These are phyloP conservation scores for Cerceris rybyensis DNA, from an alignment of 2,888 invertebrate species.

Conservation along the genomic window DNA sequence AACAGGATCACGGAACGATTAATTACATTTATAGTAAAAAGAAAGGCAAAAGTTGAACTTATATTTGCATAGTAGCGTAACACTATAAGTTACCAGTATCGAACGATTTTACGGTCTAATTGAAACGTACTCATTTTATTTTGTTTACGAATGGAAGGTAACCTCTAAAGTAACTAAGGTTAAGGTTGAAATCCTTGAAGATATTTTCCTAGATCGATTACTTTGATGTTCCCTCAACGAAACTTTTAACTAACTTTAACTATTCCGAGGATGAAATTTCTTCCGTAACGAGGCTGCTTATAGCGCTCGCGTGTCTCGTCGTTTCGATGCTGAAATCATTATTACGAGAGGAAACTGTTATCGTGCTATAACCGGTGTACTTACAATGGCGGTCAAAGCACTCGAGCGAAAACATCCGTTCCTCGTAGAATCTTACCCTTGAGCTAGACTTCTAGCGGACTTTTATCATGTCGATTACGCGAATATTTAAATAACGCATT, in stretches of 20 bases:
- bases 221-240: neutral
- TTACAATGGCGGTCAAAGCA: slow-evolving; percentile 52
- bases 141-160: no score
- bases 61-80: no score
- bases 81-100: no score
- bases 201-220: neutral
- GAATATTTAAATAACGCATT: slow-evolving; percentile 45
- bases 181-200: no score
- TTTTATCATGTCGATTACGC: slow-evolving; percentile 9
- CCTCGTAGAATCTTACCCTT: slow-evolving; percentile 35
- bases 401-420: slow-evolving; percentile 56
- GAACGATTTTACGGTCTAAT: no score
- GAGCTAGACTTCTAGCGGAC: slow-evolving; percentile 1
- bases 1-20: no score
- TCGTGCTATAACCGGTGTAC: slow-evolving; percentile 37
- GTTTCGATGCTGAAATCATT: slow-evolving; percentile 36
- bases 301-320: slow-evolving; percentile 30
- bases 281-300: slow-evolving; percentile 19
- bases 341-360: slow-evolving; percentile 53
- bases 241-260: neutral
- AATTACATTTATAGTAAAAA: no score
- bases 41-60: no score
- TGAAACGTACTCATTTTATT: neutral
- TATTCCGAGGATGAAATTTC: slow-evolving; percentile 4
- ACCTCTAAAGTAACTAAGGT: no score